Percentiles rank a stretch among this genome's conserved stretches.
phyloP scores from a whole-genome alignment of 2,888 invertebrate genomes.

The Spisula subtruncata region DNA sequence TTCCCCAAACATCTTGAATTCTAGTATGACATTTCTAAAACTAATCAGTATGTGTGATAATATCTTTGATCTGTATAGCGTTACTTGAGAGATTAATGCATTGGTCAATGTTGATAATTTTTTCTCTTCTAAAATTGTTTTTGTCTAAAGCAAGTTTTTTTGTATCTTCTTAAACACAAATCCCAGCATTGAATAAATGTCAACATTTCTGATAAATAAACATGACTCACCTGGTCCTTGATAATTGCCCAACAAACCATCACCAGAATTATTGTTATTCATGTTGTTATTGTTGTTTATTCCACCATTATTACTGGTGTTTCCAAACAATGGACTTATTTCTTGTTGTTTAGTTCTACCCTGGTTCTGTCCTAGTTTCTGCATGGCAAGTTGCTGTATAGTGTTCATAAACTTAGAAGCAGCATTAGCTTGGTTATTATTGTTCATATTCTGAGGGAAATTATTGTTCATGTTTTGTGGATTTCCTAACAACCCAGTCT shows the following conservation, averaged over 20 bases:
- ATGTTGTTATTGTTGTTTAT: conserved; percentile 26
- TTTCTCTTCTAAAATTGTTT: no score
- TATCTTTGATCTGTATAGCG: no score
- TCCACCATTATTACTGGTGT: conserved; percentile 25
- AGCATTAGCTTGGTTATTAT: conserved; percentile 39
- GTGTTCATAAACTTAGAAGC: conserved; percentile 73
- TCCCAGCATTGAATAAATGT: no score
- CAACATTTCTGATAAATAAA: background rate
- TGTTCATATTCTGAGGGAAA: conserved; percentile 22
- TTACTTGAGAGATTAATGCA: no score
- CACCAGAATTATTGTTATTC: conserved; percentile 38
- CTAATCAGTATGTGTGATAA: no score
- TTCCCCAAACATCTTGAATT: no score
- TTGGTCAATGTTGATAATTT: no score
- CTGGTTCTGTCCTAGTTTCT: conserved; percentile 56
- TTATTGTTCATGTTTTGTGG: conserved; percentile 28
- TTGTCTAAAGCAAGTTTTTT: no score
- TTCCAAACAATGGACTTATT: conserved; percentile 64
- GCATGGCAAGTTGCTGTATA: conserved; percentile 68
- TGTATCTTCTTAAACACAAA: no score
- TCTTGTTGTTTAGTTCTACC: conserved; percentile 31
- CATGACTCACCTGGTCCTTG: conserved; percentile 48
- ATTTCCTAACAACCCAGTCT: conserved; percentile 57
- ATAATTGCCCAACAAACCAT: conserved; percentile 62
- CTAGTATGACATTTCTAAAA: no score